These are phyloP conservation scores for Gymnorhina tibicen DNA, from an alignment of 2,113 vertebrate genomes.

Conservation along the genomic window DNA sequence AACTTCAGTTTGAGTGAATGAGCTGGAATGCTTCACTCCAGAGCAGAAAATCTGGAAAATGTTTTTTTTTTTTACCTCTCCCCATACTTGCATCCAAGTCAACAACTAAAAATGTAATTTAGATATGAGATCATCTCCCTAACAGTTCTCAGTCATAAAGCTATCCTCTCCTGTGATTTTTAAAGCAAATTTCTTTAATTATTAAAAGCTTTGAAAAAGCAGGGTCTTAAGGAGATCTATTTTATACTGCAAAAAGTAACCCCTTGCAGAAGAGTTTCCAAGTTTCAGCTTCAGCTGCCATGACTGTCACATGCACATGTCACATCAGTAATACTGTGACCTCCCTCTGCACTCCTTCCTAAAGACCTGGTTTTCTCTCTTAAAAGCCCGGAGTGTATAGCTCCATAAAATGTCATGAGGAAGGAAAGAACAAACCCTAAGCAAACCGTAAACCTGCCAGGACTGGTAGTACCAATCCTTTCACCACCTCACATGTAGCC, in stretches of 20 bases:
- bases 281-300: not conserved
- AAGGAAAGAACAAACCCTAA: not conserved
- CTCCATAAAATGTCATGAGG: not conserved
- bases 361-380: not conserved
- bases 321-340: not conserved
- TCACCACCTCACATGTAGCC: not conserved
- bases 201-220: not conserved
- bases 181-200: not conserved
- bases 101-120: not conserved
- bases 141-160: not conserved
- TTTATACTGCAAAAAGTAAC: not conserved
- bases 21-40: not conserved
- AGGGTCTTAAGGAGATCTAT: not conserved
- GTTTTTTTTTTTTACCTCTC: not conserved
- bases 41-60: not conserved
- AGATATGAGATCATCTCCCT: not conserved
- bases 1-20: not conserved
- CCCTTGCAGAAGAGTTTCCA: not conserved
- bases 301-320: not conserved
- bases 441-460: not conserved
- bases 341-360: not conserved
- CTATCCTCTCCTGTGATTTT: not conserved
- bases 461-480: not conserved
- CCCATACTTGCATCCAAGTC: not conserved
- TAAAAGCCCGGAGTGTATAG: not conserved